Conservation (phyloP, 2,888 invertebrate genomes). For the Trilocha varians region DNA sequence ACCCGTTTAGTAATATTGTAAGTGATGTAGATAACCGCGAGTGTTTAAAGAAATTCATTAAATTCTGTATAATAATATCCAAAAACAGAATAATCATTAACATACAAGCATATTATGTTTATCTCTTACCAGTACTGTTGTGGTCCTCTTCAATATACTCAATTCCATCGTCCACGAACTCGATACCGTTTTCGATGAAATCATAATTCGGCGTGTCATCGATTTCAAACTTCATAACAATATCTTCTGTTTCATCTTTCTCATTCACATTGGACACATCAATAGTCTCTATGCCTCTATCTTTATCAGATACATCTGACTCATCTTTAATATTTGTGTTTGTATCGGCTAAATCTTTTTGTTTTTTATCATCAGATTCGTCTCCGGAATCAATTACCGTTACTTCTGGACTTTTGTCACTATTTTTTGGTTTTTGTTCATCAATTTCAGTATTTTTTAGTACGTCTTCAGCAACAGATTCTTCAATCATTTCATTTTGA, state of each 20-base stretch:
- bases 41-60: too few relatives aligned
- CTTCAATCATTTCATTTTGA: neutral
- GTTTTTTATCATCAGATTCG: neutral
- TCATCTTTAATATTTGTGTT: neutral
- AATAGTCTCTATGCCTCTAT: neutral
- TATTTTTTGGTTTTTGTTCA: neutral
- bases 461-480: neutral
- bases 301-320: neutral
- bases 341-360: neutral
- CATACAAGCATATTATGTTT: neutral
- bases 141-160: constrained; percentile 19
- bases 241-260: neutral
- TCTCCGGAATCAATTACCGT: neutral
- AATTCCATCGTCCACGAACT: constrained; percentile 35
- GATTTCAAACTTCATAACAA: constrained; percentile 3
- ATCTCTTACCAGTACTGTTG: constrained; percentile 8
- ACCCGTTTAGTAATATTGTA: too few relatives aligned
- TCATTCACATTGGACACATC: neutral
- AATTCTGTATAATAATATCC: too few relatives aligned
- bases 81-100: too few relatives aligned
- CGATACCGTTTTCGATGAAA: constrained; percentile 39
- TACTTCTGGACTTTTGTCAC: neutral
- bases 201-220: constrained; percentile 22
- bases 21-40: too few relatives aligned
- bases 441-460: too few relatives aligned